These are phyloP conservation scores for Psilopogon haemacephalus DNA, from an alignment of 2,113 vertebrate species.

Conservation along the genomic window DNA sequence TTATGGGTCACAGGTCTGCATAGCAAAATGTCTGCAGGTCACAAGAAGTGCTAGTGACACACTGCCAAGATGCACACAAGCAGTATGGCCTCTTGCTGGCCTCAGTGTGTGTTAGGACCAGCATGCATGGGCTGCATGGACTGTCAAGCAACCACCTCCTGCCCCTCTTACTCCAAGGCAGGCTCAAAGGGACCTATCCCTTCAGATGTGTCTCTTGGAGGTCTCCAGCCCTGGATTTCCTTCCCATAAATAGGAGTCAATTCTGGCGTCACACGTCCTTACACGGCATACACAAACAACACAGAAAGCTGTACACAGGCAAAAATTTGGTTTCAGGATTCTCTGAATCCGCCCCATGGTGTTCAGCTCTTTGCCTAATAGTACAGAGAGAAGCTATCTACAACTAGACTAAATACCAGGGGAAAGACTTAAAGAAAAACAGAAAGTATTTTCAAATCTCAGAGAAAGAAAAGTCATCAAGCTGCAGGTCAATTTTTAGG, in stretches of 20 bases:
- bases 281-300: neutral
- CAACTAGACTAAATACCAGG: neutral
- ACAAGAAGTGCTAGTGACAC: neutral
- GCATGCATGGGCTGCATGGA: fast-evolving
- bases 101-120: neutral
- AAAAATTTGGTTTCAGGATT: neutral
- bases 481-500: neutral
- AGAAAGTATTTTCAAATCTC: neutral
- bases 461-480: neutral
- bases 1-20: neutral
- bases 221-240: neutral
- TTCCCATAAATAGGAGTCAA: neutral
- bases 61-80: neutral
- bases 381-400: neutral
- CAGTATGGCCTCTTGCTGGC: neutral
- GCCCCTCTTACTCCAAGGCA: neutral
- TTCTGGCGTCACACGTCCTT: neutral
- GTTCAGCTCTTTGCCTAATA: neutral
- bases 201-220: neutral
- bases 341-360: neutral
- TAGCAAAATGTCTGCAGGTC: fast-evolving
- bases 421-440: neutral
- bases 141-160: neutral
- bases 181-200: neutral
- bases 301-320: neutral